Evolutionary conservation across 2,888 invertebrate species (phyloP), one percentile per base, ranked within the genome.

Genomic region (Beris morrisii): DNA sequence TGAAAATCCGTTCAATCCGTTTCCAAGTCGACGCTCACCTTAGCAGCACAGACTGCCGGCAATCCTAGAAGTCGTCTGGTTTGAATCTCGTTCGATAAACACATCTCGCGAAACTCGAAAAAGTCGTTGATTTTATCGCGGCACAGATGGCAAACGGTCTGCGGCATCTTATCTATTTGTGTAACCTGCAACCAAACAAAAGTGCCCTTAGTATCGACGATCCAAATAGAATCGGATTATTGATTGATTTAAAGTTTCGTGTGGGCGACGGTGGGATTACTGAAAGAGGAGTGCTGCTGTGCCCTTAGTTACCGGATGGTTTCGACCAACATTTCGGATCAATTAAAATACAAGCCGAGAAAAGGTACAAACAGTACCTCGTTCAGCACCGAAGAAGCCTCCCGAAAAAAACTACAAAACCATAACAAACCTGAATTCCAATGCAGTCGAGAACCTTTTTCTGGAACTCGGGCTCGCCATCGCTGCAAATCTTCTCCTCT

Each of bases 91-190:
- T 84, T 86, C 43, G 83, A 79, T 50, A 79, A 78, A 71, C 86
- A 85, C 83, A 85, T 82, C 69, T 84, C 83, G 12, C 84, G 76
- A 74, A 86, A 87, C 73, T 86, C 85, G 44, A 83, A 85, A 75
- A 85, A 86, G 71, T 86, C 86, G 73, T 85, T 84, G 65, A 87
- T 83, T 78, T 86, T 86, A 71, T 86, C 86, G 13, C 84, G 83
- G 48, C 86, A 87, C 11, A 85, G 73, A 71, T 83, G 83, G 70
- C 86, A 87, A 64, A 86, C 84, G 11, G 84, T 79, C 0, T 86
- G 86, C 0, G 86, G 86, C 86, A 87, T 86, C 73, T 83, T 83
- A 70, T 87, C 86, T 67, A 83, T 80, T 69, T 80, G 79, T 6
- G 79, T 75, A 1, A 86, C 83, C 86, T 86, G 75, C 0, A 77